Evolutionary conservation across 1,140 invertebrate species (phyloP).

Genomic region (Drosophila repletoides): DNA sequence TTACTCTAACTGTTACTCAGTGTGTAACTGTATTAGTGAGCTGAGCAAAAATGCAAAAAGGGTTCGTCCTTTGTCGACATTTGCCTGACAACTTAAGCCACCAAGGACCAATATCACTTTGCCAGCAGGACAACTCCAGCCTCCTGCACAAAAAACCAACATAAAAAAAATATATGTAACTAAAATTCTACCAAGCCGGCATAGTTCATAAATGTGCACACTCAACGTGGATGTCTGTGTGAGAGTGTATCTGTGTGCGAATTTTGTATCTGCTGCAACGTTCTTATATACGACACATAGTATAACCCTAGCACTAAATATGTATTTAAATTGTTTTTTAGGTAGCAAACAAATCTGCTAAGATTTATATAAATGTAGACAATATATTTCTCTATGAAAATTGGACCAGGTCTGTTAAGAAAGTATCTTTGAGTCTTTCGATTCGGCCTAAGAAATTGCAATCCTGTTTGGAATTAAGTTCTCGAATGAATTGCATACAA

Average conservation of each 20-base stretch:
- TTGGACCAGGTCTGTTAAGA: too few relatives aligned
- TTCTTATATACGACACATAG: constrained; percentile 26
- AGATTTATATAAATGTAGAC: too few relatives aligned
- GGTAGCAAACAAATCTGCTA: too few relatives aligned
- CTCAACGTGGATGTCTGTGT: constrained; percentile 6
- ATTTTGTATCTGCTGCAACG: constrained; percentile 29
- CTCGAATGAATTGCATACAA: too few relatives aligned
- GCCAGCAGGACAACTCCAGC: constrained; percentile 19
- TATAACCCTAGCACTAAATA: too few relatives aligned
- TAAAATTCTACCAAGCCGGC: constrained; percentile 57
- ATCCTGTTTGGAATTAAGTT: too few relatives aligned
- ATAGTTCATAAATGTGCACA: constrained; percentile 29
- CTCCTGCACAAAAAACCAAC: constrained; percentile 13
- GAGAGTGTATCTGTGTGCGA: constrained; percentile 12
- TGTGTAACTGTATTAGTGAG: constrained; percentile 41
- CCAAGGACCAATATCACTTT: constrained; percentile 77
- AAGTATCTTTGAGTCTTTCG: too few relatives aligned
- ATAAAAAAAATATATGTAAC: constrained; percentile 59
- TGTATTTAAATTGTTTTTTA: too few relatives aligned
- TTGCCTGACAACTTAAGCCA: constrained; percentile 71
- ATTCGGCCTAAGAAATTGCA: too few relatives aligned
- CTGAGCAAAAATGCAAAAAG: constrained; percentile 55
- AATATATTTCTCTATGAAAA: too few relatives aligned
- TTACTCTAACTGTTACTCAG: background rate
- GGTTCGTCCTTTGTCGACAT: constrained; percentile 42